A percentile compares a stretch with the other conserved stretches of the same genome.
Conservation (phyloP, 2,888 invertebrate species). For the Alloscopus bannaensis region DNA sequence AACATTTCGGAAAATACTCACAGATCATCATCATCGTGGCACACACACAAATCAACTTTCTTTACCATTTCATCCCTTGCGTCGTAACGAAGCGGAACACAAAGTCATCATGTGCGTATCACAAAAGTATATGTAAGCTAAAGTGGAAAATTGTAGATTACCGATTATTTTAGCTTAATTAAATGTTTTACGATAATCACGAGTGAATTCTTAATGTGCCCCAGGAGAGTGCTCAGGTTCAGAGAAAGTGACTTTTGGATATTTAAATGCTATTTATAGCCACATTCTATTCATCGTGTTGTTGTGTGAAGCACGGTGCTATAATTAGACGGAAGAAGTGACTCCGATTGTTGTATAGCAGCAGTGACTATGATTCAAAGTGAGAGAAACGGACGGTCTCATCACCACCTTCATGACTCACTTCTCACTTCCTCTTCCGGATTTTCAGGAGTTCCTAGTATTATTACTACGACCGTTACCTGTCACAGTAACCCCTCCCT, state of each 20-base stretch:
- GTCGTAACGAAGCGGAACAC: conserved; percentile 18
- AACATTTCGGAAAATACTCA: too few species aligned
- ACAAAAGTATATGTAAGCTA: not conserved
- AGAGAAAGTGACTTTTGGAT: too few species aligned
- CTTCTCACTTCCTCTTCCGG: conserved; percentile 25
- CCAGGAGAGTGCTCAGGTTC: too few species aligned
- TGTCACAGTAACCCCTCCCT: conserved; percentile 26
- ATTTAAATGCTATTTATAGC: too few species aligned
- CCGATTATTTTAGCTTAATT: too few species aligned
- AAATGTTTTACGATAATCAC: too few species aligned
- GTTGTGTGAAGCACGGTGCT: too few species aligned
- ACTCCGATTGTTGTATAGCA: too few species aligned
- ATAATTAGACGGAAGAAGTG: too few species aligned
- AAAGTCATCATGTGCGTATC: not conserved
- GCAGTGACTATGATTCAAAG: conserved; percentile 50
- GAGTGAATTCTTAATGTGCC: conserved; percentile 15
- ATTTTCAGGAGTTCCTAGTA: conserved; percentile 11
- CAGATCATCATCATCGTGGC: conserved; percentile 5
- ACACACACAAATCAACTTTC: conserved; percentile 12
- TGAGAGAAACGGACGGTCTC: conserved; percentile 39
- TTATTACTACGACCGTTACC: not conserved
- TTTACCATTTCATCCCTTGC: conserved; percentile 32
- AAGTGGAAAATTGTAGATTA: too few species aligned
- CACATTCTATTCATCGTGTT: too few species aligned
- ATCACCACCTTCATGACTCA: conserved; percentile 36